Conservation (phyloP, 2,888 invertebrate species). For the Nephrotoma flavescens region DNA sequence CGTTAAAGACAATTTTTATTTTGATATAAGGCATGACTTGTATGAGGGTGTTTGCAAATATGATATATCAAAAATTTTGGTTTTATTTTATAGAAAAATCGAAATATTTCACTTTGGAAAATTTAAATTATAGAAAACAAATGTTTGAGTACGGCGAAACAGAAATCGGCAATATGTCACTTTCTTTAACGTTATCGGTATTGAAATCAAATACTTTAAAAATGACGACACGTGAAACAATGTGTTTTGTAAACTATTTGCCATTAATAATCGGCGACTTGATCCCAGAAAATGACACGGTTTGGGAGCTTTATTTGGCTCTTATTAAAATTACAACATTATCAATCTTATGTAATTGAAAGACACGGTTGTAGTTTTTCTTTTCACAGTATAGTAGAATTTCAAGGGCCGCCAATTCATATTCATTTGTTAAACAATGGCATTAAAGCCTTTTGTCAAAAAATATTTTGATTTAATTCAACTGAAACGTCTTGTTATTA, state of each 20-base stretch:
- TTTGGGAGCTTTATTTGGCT: constrained; percentile 2
- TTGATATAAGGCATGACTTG: constrained; percentile 5
- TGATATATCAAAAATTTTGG: neutral
- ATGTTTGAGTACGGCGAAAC: constrained; percentile 10
- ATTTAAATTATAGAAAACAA: constrained; percentile 10
- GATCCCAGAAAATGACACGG: constrained; percentile 7
- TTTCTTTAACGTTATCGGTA: constrained; percentile 5
- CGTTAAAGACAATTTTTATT: neutral
- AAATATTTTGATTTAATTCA: neutral
- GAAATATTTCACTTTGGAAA: constrained; percentile 8
- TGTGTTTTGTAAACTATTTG: constrained; percentile 4
- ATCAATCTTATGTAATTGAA: neutral
- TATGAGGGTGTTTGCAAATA: constrained; percentile 4
- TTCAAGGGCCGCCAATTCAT: neutral
- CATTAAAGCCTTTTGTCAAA: neutral
- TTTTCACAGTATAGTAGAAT: neutral
- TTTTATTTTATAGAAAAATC: constrained; percentile 5
- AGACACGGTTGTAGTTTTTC: neutral
- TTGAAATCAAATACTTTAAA: constrained; percentile 9
- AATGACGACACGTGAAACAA: constrained; percentile 11
- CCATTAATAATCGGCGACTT: constrained; percentile 10
- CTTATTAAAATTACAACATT: neutral
- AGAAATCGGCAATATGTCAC: constrained; percentile 11
- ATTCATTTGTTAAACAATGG: neutral
- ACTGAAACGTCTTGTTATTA: no score